Evolutionary conservation across 1,140 invertebrate genomes (phyloP).

Genomic region (Caerostris darwini): DNA sequence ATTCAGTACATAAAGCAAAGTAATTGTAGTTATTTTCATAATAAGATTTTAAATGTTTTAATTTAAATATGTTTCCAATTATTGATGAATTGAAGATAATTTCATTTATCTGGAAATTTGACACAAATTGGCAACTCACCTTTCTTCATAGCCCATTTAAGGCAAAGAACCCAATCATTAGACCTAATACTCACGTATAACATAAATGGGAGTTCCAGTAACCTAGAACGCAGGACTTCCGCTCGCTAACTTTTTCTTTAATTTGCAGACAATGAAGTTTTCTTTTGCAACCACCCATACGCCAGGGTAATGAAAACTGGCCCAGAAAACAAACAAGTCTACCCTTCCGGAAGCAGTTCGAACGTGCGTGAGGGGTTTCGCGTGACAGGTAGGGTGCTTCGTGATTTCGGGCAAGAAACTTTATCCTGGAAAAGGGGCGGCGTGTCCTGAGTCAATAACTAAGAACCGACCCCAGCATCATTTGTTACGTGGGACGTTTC

Average conservation of each 20-base stretch:
- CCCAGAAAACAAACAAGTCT: neutral
- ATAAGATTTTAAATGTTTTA: too few relatives aligned
- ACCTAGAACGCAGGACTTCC: conserved; percentile 9
- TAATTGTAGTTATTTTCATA: too few relatives aligned
- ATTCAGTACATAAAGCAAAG: too few relatives aligned
- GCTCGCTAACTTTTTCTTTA: neutral
- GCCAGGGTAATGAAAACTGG: neutral
- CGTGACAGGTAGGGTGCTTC: conserved; percentile 30
- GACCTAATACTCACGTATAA: conserved; percentile 16
- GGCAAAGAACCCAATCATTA: neutral
- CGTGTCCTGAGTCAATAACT: conserved; percentile 8
- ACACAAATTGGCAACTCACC: too few relatives aligned
- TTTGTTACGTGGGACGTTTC: neutral
- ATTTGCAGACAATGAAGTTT: neutral
- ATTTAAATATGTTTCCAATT: too few relatives aligned
- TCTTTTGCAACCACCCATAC: neutral
- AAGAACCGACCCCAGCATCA: neutral
- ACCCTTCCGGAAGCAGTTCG: conserved; percentile 19
- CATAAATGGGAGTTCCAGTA: conserved; percentile 38
- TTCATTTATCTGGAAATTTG: too few relatives aligned
- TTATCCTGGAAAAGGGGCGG: neutral
- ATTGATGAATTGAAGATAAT: too few relatives aligned
- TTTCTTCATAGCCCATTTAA: too few relatives aligned
- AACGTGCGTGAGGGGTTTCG: conserved; percentile 19
- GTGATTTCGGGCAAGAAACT: conserved; percentile 27